phyloP scores from a whole-genome alignment of 2,888 invertebrate species.

The Melinaea menophilus region DNA sequence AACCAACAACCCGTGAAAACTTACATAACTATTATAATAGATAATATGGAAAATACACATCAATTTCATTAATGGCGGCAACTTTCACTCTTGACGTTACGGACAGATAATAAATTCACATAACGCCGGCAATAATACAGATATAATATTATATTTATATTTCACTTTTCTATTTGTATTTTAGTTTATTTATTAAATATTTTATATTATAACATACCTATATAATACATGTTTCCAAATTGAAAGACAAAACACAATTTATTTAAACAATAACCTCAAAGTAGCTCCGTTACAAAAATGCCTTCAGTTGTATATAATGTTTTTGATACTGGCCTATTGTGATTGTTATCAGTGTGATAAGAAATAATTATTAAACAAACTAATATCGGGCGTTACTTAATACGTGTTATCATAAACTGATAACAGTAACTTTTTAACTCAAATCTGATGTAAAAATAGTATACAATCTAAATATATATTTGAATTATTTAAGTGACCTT shows the following conservation, averaged over 20 bases:
- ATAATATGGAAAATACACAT: conserved; percentile 41
- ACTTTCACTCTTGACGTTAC: conserved; percentile 37
- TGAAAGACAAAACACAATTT: conserved; percentile 6
- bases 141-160: conserved; percentile 24
- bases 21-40: conserved; percentile 35
- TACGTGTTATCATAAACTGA: conserved; percentile 1
- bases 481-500: too few species aligned
- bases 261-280: not conserved
- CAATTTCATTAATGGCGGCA: conserved; percentile 55
- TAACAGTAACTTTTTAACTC: conserved; percentile 8
- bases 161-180: conserved; percentile 6
- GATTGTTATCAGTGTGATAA: conserved; percentile 35
- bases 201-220: not conserved
- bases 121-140: conserved; percentile 18
- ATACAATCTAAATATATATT: too few species aligned
- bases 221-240: too few species aligned
- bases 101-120: conserved; percentile 34
- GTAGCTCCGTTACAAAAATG: conserved; percentile 21
- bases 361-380: conserved; percentile 33
- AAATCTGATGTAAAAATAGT: too few species aligned
- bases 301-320: conserved; percentile 20
- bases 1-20: conserved; percentile 24
- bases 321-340: conserved; percentile 35
- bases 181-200: conserved; percentile 14
- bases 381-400: conserved; percentile 19